A percentile compares a stretch with the other conserved stretches of the same genome.
Conservation (phyloP, 2,113 vertebrate genomes). For the Electrona antarctica region DNA sequence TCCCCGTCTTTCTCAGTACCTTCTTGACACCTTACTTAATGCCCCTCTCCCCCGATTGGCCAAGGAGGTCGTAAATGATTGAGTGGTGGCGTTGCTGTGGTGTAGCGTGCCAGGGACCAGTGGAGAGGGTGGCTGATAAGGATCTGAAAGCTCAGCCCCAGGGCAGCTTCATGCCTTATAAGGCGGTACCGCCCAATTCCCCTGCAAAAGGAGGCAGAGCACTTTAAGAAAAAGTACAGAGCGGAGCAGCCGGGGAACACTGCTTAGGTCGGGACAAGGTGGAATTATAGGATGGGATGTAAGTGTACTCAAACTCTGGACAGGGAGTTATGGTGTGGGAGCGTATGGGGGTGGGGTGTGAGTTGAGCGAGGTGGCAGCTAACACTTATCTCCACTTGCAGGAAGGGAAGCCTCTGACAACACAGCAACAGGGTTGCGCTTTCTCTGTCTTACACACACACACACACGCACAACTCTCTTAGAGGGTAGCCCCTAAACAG, state of each 20-base stretch:
- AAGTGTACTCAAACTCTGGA: background rate
- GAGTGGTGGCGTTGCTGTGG: slow-evolving; percentile 22
- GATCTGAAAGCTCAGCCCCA: slow-evolving; percentile 36
- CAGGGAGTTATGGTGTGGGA: background rate
- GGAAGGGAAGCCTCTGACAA: slow-evolving; percentile 64
- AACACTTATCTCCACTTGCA: slow-evolving; percentile 24
- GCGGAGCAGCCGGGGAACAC: slow-evolving; percentile 10
- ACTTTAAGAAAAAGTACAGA: background rate
- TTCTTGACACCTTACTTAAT: slow-evolving; percentile 5
- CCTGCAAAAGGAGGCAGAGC: slow-evolving; percentile 7
- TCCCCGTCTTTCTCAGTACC: slow-evolving; percentile 17
- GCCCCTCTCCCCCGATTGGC: slow-evolving; percentile 43
- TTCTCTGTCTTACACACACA: background rate
- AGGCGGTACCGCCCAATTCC: slow-evolving; percentile 36
- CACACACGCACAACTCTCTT: slow-evolving; percentile 23
- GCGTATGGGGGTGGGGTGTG: background rate
- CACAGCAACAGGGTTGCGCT: slow-evolving; percentile 31
- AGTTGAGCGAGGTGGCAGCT: slow-evolving; percentile 20
- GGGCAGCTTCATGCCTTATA: slow-evolving; percentile 54
- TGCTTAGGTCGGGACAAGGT: slow-evolving; percentile 9
- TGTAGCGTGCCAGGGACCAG: slow-evolving; percentile 13
- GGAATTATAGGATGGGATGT: background rate
- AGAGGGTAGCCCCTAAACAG: slow-evolving; percentile 29
- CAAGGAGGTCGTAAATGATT: slow-evolving; percentile 19
- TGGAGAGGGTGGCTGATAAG: slow-evolving; percentile 44